These are phyloP conservation scores for Drosophila teissieri DNA, from an alignment of 1,140 invertebrate genomes.

Conservation along the genomic window DNA sequence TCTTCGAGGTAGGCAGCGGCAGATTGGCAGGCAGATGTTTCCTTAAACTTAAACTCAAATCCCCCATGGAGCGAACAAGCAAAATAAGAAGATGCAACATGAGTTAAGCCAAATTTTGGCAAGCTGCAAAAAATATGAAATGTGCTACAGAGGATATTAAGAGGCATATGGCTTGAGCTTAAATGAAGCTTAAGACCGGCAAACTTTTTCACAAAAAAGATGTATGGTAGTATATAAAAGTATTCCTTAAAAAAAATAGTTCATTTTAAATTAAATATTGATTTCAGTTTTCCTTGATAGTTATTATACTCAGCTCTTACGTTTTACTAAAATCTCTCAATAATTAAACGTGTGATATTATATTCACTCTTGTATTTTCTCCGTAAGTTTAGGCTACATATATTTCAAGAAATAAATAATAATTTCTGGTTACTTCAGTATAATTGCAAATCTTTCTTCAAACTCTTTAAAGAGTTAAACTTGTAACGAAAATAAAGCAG, in stretches of 20 bases:
- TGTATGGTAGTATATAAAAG: too few relatives aligned
- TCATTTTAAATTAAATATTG: not conserved
- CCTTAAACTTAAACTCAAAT: conserved; percentile 49
- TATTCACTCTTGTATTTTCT: too few relatives aligned
- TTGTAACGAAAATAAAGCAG: conserved; percentile 24
- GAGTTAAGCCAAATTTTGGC: conserved; percentile 57
- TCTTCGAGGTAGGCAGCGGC: conserved; percentile 37
- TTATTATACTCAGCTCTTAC: too few relatives aligned
- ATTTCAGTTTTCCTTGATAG: not conserved
- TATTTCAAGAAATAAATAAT: too few relatives aligned
- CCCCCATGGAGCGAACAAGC: conserved; percentile 26
- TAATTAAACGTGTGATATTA: too few relatives aligned
- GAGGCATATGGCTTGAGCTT: conserved; percentile 29
- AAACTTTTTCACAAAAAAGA: not conserved
- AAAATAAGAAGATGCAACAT: conserved; percentile 23
- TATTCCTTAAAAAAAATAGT: not conserved
- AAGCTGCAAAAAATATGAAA: conserved; percentile 68
- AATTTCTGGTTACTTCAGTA: too few relatives aligned
- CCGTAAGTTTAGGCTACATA: too few relatives aligned
- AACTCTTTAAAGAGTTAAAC: not conserved
- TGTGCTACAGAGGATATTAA: conserved; percentile 28
- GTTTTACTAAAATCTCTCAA: too few relatives aligned
- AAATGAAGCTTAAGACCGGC: not conserved
- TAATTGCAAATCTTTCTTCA: not conserved
- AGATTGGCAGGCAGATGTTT: conserved; percentile 71